Base-by-base conservation (phyloP, 1,140 invertebrate genomes). In the Acromyrmex heyeri region DNA sequence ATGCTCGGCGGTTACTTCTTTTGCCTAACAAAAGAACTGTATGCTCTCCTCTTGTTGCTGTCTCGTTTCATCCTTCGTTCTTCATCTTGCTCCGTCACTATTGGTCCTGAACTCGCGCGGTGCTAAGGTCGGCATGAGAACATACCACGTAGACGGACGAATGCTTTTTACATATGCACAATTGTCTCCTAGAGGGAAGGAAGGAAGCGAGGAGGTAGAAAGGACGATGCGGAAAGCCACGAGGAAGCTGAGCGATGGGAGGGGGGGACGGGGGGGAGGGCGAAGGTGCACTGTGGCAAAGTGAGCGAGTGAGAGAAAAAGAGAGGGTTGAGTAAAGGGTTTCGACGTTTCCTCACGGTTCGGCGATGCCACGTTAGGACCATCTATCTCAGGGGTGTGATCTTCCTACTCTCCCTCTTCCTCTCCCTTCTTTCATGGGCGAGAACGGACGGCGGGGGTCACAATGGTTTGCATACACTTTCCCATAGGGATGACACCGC, bases 391-490 rank as follows among this genome's bases (percentile, higher is more conserved):
- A 88, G 89, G 93, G 93, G 92, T 92, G 92, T 93, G 92, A 93
- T 93, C 93, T 93, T 89, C 73, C 86, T 86, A 50, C 77, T 73
- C 70, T 14, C n/a, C 34, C 16, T 24, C 48, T 70, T 57, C 55
- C 61, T 21, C 34, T 59, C 50, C 38, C 70, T 73, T 50, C 55
- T 18, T 75, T 2, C 21, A 59, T 21, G 34, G 57, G 48, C 75
- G 53, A 76, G 73, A 90, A 83, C 88, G 86, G 86, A 92, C 90
- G 89, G 89, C 91, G 92, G 92, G 93, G 94, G 93, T 94, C 93
- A 95, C 94, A 95, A 95, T 95, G 92, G 94, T 95, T 95, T 95
- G 94, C 94, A 95, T 95, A 95, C 86, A 94, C 90, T 95, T 95
- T 95, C 94, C 94, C 94, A 95, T 94, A 94, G 93, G 94, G 94